Base-by-base conservation (phyloP, 2,888 invertebrate genomes). In the Nesidiocoris tenuis region DNA sequence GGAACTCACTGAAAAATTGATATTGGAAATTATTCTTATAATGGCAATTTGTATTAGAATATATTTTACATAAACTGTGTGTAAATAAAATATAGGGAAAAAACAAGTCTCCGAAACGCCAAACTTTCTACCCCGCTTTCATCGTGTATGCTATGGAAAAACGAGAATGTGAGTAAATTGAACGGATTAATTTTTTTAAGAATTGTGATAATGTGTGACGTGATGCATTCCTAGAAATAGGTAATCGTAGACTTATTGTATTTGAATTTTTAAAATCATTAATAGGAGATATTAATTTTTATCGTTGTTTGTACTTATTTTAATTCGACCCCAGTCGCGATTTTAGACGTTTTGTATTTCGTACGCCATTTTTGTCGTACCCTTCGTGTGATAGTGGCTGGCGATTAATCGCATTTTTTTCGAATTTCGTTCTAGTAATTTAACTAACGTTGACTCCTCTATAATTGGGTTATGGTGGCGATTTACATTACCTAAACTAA, bases 11-110 rank as follows among this genome's bases (percentile, higher is more conserved):
- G 21, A 25, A 16, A 61, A 70, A 70, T 21, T 54, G 39, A 61
- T 61, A 63, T 39, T 39, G 39, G 12, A 77, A 76, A 76, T 77
- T 77, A 77, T 77, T 77, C 77, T 77, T 77, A 74, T 77, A 77
- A 76, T 16, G 39, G 74, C 76, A 74, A n/a, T 77, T 77, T 66
- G 61, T 76, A 76, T 77, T 75, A 75, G 66, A 76, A 76, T 77
- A 77, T 77, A 77, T 77, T 76, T 77, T 77, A 77, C 68, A 77
- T 74, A 77, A 71, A 61, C 70, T 67, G 72, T 24, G 56, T 67
- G 70, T 75, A 68, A 24, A 76, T 77, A 76, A 16, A 23, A 59
- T 71, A 75, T 61, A 57, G 59, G 61, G 18, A 61, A 25, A 17
- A 25, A 77, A 55, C 21, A 61, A 65, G 18, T 71, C 22, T 39